phyloP scores from a whole-genome alignment of 1,140 invertebrate species.

The Drosophila teissieri region DNA sequence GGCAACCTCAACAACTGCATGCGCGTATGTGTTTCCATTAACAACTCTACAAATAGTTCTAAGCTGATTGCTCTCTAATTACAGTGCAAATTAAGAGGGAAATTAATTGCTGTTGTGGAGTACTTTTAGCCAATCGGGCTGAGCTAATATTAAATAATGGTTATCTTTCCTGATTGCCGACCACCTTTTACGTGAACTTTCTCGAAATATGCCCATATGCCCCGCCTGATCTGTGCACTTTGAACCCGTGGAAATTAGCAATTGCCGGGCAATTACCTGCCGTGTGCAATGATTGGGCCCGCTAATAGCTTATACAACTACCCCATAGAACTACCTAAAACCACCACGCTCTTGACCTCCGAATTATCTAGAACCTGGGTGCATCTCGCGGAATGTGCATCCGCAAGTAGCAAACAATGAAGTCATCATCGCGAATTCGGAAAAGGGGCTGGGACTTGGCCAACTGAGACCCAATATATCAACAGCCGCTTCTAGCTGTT shows the following conservation, averaged over 20 bases:
- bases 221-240: slow-evolving; percentile 47
- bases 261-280: slow-evolving; percentile 49
- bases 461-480: slow-evolving; percentile 1
- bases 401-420: slow-evolving; percentile 48
- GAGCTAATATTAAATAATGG: slow-evolving; percentile 37
- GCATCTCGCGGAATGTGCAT: slow-evolving; percentile 60
- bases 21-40: slow-evolving; percentile 1
- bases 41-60: slow-evolving; percentile 12
- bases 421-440: slow-evolving; percentile 12
- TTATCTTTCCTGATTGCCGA: slow-evolving; percentile 5
- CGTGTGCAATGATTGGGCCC: slow-evolving; percentile 33
- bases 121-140: slow-evolving; percentile 3
- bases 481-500: slow-evolving; percentile 24
- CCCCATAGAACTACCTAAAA: too few species aligned
- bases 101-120: slow-evolving; percentile 5
- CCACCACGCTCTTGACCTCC: slow-evolving; percentile 26
- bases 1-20: slow-evolving; percentile 21
- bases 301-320: slow-evolving; percentile 38
- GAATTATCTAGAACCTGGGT: neutral
- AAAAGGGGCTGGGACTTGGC: slow-evolving; percentile 3
- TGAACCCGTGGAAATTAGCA: slow-evolving; percentile 48
- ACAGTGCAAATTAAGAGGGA: neutral
- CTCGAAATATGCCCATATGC: slow-evolving; percentile 6
- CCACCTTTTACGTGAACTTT: slow-evolving; percentile 36
- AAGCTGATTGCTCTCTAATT: slow-evolving; percentile 31